Percentiles rank a stretch among this genome's conserved stretches.
These are phyloP conservation scores for Bombyx mandarina DNA, from an alignment of 1,140 invertebrate genomes.

Conservation along the genomic window DNA sequence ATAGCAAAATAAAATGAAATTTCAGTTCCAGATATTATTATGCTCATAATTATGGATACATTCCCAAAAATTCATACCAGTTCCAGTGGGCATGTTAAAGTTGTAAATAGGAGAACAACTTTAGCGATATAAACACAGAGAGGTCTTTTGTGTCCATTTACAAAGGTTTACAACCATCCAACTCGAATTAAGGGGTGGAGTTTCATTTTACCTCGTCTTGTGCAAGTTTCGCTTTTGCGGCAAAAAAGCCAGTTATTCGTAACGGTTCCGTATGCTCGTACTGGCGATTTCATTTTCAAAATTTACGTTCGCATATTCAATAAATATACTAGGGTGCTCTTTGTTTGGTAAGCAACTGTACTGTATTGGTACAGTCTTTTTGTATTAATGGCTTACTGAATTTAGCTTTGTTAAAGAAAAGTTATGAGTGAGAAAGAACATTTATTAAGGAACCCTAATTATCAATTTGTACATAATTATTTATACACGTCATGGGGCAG, in stretches of 20 bases:
- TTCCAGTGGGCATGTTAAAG: not conserved
- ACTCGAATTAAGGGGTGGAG: conserved; percentile 13
- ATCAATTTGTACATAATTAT: too few relatives aligned
- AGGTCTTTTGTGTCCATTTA: conserved; percentile 15
- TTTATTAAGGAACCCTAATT: too few relatives aligned
- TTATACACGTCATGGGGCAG: too few relatives aligned
- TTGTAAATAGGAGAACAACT: conserved; percentile 10
- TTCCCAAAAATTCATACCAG: too few relatives aligned
- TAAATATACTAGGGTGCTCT: not conserved
- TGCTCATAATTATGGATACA: too few relatives aligned
- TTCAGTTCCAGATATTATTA: too few relatives aligned
- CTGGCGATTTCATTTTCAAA: not conserved
- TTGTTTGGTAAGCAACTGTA: not conserved
- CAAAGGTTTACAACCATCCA: conserved; percentile 12
- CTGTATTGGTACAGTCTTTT: not conserved
- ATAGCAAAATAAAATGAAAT: too few relatives aligned
- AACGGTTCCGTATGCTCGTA: not conserved
- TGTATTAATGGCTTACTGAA: too few relatives aligned
- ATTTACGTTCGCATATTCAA: not conserved
- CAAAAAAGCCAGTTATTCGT: not conserved
- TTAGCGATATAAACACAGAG: conserved; percentile 7
- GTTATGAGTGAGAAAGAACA: too few relatives aligned
- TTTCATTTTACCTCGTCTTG: conserved; percentile 12
- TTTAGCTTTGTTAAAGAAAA: too few relatives aligned
- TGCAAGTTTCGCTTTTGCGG: conserved; percentile 6